phyloP scores from a whole-genome alignment of 2,888 invertebrate genomes.

The Adelphocoris suturalis region DNA sequence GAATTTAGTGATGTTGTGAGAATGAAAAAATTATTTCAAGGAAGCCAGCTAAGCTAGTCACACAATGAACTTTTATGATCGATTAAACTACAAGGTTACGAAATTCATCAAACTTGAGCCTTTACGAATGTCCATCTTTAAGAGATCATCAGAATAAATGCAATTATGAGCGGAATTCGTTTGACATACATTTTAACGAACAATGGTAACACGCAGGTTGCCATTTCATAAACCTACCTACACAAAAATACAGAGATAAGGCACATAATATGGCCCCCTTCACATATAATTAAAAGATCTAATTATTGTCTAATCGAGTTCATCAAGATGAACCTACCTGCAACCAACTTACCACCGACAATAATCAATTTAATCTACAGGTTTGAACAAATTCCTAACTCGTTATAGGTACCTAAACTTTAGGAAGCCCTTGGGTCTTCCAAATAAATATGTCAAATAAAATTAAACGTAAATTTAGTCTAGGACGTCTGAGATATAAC shows the following conservation, averaged over 20 bases:
- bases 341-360: neutral
- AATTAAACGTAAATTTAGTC: neutral
- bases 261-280: too few species aligned
- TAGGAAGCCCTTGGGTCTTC: neutral
- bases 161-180: neutral
- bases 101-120: too few species aligned
- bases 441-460: neutral
- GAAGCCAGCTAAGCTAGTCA: too few species aligned
- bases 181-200: neutral
- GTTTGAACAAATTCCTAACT: too few species aligned
- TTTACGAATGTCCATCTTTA: neutral
- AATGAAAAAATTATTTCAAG: too few species aligned
- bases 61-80: too few species aligned
- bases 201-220: neutral
- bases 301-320: neutral
- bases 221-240: neutral
- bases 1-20: too few species aligned
- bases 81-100: too few species aligned
- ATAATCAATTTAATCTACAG: too few species aligned
- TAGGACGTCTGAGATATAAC: neutral
- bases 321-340: neutral
- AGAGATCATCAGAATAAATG: slow-evolving; percentile 16
- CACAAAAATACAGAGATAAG: neutral
- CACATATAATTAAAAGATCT: neutral
- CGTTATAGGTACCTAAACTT: too few species aligned